These are phyloP conservation scores for Astropecten irregularis DNA, from an alignment of 53 echinoderm and acorn worm species.

Conservation along the genomic window DNA sequence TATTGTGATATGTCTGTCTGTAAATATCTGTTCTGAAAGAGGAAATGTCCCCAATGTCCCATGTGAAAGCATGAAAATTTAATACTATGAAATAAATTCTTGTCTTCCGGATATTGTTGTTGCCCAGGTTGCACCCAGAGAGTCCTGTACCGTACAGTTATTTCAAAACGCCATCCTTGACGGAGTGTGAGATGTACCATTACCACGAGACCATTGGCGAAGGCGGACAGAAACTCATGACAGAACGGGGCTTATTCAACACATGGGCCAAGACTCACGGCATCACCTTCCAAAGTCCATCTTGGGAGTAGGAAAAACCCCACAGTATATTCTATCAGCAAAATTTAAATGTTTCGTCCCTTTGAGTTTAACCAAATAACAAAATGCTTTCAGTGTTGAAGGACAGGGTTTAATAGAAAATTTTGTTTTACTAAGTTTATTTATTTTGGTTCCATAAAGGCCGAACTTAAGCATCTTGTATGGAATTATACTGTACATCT, in stretches of 20 bases:
- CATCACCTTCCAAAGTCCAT: slow-evolving; percentile 61
- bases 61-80: too few species aligned
- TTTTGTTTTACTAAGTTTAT: too few species aligned
- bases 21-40: too few species aligned
- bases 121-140: slow-evolving; percentile 61
- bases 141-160: slow-evolving; percentile 63
- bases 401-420: too few species aligned
- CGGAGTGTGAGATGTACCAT: slow-evolving; percentile 74
- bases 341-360: neutral
- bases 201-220: slow-evolving; percentile 69
- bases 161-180: slow-evolving; percentile 64
- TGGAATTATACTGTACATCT: too few species aligned
- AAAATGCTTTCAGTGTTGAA: too few species aligned
- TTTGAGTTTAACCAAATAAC: too few species aligned
- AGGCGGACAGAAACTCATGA: slow-evolving; percentile 62
- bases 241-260: slow-evolving; percentile 65
- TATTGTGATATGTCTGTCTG: too few species aligned
- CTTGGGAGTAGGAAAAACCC: slow-evolving; percentile 58
- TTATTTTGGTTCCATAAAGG: too few species aligned
- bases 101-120: too few species aligned
- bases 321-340: neutral
- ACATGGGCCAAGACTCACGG: slow-evolving; percentile 54
- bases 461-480: neutral
- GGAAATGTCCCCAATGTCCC: too few species aligned
- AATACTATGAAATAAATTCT: too few species aligned